Evolutionary conservation across 1,140 invertebrate genomes (phyloP), one percentile per base, ranked within the genome.

Genomic region (Liolophura sinensis): DNA sequence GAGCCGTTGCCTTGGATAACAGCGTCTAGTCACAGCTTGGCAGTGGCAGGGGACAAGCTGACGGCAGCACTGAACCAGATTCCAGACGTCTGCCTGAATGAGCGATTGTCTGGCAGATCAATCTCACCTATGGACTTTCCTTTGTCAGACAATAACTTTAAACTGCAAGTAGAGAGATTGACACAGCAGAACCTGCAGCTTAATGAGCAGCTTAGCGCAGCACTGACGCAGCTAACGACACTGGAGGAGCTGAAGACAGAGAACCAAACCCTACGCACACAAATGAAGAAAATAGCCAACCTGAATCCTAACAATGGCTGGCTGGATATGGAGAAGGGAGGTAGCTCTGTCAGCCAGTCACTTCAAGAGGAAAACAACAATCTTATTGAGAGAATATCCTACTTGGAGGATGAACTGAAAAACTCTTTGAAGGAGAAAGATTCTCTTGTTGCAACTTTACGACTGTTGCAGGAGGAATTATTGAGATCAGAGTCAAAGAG

Each of bases 401-500:
- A 24, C n/a, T 65, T 76, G 31, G 73, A 76, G 58, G 76, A 76
- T 16, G 74, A 81, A 49, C 46, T 79, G 15, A 24, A 62, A 46
- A 64, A 61, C 0, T 58, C 72, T 52, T 64, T 52, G 15, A 62
- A 74, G 52, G 79, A 82, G 64, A 75, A 76, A 60, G 67, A 78
- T 9, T 78, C 77, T 0, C 64, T 81, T 56, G 48, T 80, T n/a
- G 67, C 67, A n/a, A 78, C 79, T 16, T 55, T 80, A 16, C 69
- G 76, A 27, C 56, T 78, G 16, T 65, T 82, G 52, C 81, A 82
- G 65, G 77, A 80, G 31, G 81, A 82, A 60, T 65, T 82, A 20
- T 49, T 73, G 18, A 31, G 63, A 27, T 81, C 77, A 12, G 78
- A 81, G 57, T 68, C 70, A 1, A 56, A 63, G 52, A 60, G 61